A percentile compares a stretch with the other conserved stretches of the same genome.
Evolutionary conservation across 2,113 vertebrate species (phyloP).

Genomic region (Scomber colias): DNA sequence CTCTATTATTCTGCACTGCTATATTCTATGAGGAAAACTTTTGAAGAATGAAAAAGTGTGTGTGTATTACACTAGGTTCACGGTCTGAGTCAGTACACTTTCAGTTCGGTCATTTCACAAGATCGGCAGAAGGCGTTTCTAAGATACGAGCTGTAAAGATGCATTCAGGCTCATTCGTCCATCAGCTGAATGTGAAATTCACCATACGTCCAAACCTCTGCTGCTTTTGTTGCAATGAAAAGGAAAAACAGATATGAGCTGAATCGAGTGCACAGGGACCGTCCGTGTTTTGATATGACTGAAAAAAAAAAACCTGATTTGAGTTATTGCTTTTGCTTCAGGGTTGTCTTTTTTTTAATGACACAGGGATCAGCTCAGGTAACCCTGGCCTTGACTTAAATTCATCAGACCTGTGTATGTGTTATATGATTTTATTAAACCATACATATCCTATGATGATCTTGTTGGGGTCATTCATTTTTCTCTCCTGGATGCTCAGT

Average conservation of each 20-base stretch:
- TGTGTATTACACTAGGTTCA: slow-evolving; percentile 8
- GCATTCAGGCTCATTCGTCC: slow-evolving; percentile 35
- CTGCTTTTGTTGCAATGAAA: slow-evolving; percentile 28
- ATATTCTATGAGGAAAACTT: slow-evolving; percentile 22
- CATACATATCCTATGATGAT: slow-evolving; percentile 17
- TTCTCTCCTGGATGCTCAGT: background rate
- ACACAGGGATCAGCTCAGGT: slow-evolving; percentile 54
- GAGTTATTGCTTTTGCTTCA: slow-evolving; percentile 48
- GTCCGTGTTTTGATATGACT: slow-evolving; percentile 41
- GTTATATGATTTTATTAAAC: slow-evolving; percentile 70
- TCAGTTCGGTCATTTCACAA: slow-evolving; percentile 34
- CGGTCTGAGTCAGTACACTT: slow-evolving; percentile 25
- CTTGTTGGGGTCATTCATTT: slow-evolving; percentile 4
- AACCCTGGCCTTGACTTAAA: slow-evolving; percentile 47
- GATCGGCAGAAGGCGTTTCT: slow-evolving; percentile 14
- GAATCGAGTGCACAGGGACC: slow-evolving; percentile 10
- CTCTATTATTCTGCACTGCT: slow-evolving; percentile 59
- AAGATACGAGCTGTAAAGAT: slow-evolving; percentile 28
- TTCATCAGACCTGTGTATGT: slow-evolving; percentile 41
- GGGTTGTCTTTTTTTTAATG: slow-evolving; percentile 56
- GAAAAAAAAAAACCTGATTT: slow-evolving; percentile 28
- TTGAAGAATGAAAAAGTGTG: background rate
- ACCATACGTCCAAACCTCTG: slow-evolving; percentile 40
- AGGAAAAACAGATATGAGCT: slow-evolving; percentile 9
- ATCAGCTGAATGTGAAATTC: slow-evolving; percentile 33